Percentiles rank a stretch among this genome's conserved stretches.
These are phyloP conservation scores for Poicephalus meyeri DNA, from an alignment of 2,113 vertebrate species.

Conservation along the genomic window DNA sequence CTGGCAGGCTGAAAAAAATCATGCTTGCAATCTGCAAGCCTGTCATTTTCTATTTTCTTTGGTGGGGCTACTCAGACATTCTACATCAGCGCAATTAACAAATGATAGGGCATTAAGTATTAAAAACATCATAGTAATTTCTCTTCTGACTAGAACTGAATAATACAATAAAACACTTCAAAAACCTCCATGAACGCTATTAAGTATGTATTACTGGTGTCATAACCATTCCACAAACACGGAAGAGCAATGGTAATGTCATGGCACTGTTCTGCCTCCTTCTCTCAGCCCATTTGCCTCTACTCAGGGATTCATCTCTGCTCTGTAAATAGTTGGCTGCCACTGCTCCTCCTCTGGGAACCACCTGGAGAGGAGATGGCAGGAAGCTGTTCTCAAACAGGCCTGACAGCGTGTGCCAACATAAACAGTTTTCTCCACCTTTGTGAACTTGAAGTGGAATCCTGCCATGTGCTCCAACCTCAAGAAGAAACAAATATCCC, in stretches of 20 bases:
- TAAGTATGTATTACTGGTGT: neutral
- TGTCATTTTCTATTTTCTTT: neutral
- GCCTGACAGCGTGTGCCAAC: neutral
- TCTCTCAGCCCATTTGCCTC: rapidly evolving
- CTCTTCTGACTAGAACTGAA: neutral
- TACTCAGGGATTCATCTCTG: rapidly evolving
- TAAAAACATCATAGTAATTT: neutral
- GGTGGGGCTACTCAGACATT: neutral
- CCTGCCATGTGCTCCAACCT: neutral
- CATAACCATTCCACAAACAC: neutral
- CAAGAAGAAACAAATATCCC: neutral
- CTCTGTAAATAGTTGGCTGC: neutral
- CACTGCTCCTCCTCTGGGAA: neutral
- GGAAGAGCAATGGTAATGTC: neutral
- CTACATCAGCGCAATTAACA: neutral
- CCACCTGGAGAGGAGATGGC: neutral
- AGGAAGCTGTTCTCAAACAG: neutral
- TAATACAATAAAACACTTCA: neutral
- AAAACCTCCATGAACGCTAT: neutral
- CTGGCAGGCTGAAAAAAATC: neutral
- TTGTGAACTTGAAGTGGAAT: neutral
- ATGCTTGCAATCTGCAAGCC: neutral
- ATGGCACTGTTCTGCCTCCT: neutral
- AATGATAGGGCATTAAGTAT: neutral
- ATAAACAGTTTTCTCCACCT: neutral